Percentiles rank a stretch among this genome's conserved stretches.
Conservation (phyloP, 1,140 invertebrate genomes). For the Bombus polaris region DNA sequence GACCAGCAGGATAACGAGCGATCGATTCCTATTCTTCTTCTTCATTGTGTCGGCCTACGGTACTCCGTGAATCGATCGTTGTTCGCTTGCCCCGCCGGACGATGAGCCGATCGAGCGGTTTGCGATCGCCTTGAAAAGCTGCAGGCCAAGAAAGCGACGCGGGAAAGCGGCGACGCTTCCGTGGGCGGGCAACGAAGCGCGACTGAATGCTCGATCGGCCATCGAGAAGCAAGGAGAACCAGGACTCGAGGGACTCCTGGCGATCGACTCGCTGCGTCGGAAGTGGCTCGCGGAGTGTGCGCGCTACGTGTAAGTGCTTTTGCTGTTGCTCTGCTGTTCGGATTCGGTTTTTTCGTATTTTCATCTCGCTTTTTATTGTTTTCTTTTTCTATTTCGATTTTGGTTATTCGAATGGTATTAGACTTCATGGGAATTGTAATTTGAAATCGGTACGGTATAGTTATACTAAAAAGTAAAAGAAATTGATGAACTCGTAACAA, state of each 20-base stretch:
- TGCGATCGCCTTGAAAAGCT: slow-evolving; percentile 6
- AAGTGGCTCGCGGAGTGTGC: not conserved
- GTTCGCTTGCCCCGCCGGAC: not conserved
- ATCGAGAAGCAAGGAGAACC: slow-evolving; percentile 23
- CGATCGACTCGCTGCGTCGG: slow-evolving; percentile 18
- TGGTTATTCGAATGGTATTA: not conserved
- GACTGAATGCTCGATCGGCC: slow-evolving; percentile 40
- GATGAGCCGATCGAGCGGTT: slow-evolving; percentile 6
- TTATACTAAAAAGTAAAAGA: not conserved
- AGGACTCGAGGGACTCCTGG: slow-evolving; percentile 37
- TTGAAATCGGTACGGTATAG: too few species aligned
- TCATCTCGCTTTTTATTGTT: too few species aligned
- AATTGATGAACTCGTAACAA: not conserved
- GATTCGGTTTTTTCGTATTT: too few species aligned
- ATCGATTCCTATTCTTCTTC: slow-evolving; percentile 15
- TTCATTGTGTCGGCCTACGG: not conserved
- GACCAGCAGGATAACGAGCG: slow-evolving; percentile 13
- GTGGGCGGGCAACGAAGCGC: not conserved
- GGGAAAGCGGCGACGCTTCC: too few species aligned
- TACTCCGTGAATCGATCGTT: not conserved
- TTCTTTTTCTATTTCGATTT: not conserved
- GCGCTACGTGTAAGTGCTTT: slow-evolving; percentile 8
- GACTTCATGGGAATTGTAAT: not conserved
- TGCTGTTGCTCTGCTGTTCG: too few species aligned
- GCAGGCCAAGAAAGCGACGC: not conserved